A percentile compares a stretch with the other conserved stretches of the same genome.
phyloP scores from a whole-genome alignment of 1,140 invertebrate species.

The Papilio aristodemus region DNA sequence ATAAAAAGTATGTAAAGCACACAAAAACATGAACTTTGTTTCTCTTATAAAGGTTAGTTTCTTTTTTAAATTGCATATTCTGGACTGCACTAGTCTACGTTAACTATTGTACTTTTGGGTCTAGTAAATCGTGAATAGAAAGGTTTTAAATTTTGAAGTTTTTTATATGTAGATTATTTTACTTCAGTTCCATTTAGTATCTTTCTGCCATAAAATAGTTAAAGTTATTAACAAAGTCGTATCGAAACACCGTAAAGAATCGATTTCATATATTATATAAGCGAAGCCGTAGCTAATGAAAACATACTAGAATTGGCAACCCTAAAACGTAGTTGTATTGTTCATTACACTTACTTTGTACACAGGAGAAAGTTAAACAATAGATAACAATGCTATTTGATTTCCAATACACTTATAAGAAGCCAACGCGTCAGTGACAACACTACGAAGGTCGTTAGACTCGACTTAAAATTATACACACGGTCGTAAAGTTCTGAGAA shows the following conservation, averaged over 20 bases:
- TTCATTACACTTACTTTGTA: conserved; percentile 7
- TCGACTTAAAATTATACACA: conserved; percentile 50
- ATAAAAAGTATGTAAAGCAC: too few species aligned
- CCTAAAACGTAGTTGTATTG: background rate
- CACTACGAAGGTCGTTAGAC: conserved; percentile 42
- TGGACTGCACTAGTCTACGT: too few species aligned
- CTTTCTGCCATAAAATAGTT: conserved; percentile 16
- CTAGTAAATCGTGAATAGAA: too few species aligned
- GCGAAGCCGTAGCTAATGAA: background rate
- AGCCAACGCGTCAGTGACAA: conserved; percentile 38
- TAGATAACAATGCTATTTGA: conserved; percentile 35
- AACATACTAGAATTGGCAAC: background rate
- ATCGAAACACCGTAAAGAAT: conserved; percentile 1
- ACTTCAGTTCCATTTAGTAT: too few species aligned
- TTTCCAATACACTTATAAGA: conserved; percentile 42
- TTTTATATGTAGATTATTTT: too few species aligned
- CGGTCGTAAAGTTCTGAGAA: conserved; percentile 44
- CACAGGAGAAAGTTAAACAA: conserved; percentile 34
- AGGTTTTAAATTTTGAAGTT: too few species aligned
- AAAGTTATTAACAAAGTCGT: background rate
- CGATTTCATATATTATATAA: background rate
- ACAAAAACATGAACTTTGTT: too few species aligned
- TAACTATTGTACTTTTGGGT: too few species aligned
- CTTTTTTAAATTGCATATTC: too few species aligned
- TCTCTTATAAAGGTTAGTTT: too few species aligned